These are phyloP conservation scores for Drosophila elegans DNA, from an alignment of 1,140 invertebrate genomes.

Conservation along the genomic window DNA sequence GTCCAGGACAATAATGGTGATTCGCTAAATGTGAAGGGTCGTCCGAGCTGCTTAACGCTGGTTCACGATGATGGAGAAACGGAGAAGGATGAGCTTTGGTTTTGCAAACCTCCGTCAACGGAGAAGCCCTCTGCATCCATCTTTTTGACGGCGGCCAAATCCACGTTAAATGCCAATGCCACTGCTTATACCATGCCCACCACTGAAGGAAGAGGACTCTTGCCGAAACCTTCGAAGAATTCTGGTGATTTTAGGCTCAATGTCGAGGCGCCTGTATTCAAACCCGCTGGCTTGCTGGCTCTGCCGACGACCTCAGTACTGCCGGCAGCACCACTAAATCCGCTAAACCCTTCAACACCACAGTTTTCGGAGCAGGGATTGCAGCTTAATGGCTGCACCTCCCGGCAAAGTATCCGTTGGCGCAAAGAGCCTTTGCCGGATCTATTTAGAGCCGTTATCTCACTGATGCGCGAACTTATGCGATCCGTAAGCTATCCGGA, in stretches of 20 bases:
- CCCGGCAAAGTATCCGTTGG: not conserved
- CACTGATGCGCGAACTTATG: slow-evolving; percentile 45
- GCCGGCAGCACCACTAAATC: not conserved
- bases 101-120: not conserved
- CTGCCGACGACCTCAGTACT: not conserved
- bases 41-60: too few relatives aligned
- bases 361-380: too few relatives aligned
- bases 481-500: slow-evolving; percentile 71
- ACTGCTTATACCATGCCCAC: slow-evolving; percentile 10
- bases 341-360: not conserved
- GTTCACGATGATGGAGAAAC: too few relatives aligned
- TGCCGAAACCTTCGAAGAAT: not conserved
- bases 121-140: slow-evolving; percentile 9
- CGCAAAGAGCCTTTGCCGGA: slow-evolving; percentile 53
- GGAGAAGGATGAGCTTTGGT: not conserved
- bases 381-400: not conserved
- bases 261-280: slow-evolving; percentile 47
- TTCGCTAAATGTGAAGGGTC: slow-evolving; percentile 5
- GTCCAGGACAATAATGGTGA: slow-evolving; percentile 33
- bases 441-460: slow-evolving; percentile 45
- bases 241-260: slow-evolving; percentile 31
- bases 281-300: slow-evolving; percentile 13
- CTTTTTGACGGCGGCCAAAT: slow-evolving; percentile 15
- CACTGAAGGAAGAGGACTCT: not conserved
- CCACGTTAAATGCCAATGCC: slow-evolving; percentile 29